A percentile compares a stretch with the other conserved stretches of the same genome.
These are phyloP conservation scores for Eremophila alpestris DNA, from an alignment of 2,797 vertebrate species.

Conservation along the genomic window DNA sequence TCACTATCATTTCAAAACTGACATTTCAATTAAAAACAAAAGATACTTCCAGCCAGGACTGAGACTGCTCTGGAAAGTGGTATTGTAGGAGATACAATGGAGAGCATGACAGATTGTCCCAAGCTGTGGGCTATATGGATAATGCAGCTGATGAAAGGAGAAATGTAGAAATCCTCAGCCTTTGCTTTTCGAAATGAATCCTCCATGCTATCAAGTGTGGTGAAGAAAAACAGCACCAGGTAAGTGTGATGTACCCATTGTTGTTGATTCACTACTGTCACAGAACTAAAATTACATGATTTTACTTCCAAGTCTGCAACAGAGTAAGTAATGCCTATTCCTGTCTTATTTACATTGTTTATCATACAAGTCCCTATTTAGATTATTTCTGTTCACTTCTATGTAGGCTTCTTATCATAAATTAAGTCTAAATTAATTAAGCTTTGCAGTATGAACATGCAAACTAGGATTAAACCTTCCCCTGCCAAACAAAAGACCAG, in stretches of 20 bases:
- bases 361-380: neutral
- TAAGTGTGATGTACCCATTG: neutral
- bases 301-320: neutral
- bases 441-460: neutral
- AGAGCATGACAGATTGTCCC: neutral
- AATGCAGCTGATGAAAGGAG: neutral
- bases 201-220: neutral
- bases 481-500: neutral
- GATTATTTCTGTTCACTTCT: neutral
- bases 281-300: neutral
- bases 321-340: neutral
- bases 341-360: neutral
- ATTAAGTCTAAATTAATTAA: neutral
- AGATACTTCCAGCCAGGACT: neutral
- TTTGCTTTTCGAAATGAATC: neutral
- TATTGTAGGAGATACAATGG: neutral
- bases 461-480: neutral
- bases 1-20: constrained; percentile 24
- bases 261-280: neutral
- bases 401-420: neutral
- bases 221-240: neutral
- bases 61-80: constrained; percentile 14
- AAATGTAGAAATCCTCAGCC: neutral
- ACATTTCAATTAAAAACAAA: constrained; percentile 30
- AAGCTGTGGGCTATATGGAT: neutral